Base-by-base conservation (phyloP, 2,797 vertebrate species). In the Cichlasoma orientale region DNA sequence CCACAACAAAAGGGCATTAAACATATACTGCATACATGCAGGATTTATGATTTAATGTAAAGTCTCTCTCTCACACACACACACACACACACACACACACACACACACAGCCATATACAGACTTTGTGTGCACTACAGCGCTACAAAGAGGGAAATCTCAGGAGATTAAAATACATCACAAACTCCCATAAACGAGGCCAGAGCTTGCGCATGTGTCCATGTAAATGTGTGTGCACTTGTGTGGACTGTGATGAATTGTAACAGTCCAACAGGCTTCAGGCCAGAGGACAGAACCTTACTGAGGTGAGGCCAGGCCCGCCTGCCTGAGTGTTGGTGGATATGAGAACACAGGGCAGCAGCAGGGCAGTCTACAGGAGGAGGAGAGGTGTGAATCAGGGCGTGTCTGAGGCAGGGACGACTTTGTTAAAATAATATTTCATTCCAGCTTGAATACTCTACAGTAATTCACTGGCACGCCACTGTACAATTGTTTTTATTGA, bases 1-100 rank as follows among this genome's bases (percentile, higher is more conserved):
- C 33, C 75, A 74, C 83, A 82, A 85, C 79, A 77, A 86, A 86
- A 90, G 72, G 56, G 55, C 78, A 74, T 79, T 29, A 52, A 76
- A 80, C 73, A 63, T 59, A 80, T 44, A 69, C 19, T 31, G 23
- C 9, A 21, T 19, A 53, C 50, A 52, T 59, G 69, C 72, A 72
- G 70, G 47, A 71, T 72, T 80, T 76, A 82, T 74, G 38, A 70
- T 73, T 80, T 56, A 69, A 84, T 66, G 44, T 57, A 31, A 55
- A 53, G 36, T 3, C 27, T 27, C 27, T 27, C 27, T 27, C 27
- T 31, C 69, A 47, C 9, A 19, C 23, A 52, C 36, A 33, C 53
- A 21, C 19, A 10, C 8, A 53, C 52, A 44, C 25, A 10, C 61
- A 53, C 50, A 23, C 19, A 9, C 56, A 55, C 68, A 69, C 12